Conservation (phyloP, 2,113 vertebrate species). For the Riparia riparia region DNA sequence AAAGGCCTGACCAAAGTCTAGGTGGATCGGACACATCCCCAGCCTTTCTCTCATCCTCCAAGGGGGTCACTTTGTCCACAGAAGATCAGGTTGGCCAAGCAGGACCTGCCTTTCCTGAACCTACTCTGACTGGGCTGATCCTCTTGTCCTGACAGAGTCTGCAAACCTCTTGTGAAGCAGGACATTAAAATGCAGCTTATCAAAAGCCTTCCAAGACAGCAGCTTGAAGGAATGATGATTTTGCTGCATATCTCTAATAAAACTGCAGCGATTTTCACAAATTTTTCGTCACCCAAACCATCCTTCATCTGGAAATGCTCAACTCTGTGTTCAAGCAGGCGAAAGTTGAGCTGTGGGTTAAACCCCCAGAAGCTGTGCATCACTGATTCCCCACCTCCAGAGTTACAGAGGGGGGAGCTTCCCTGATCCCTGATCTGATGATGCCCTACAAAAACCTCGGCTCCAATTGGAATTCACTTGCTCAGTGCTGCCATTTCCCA, state of each 20-base stretch:
- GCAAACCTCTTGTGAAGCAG: background rate
- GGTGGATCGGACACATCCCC: background rate
- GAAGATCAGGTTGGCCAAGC: background rate
- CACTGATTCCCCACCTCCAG: background rate
- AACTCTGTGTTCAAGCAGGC: background rate
- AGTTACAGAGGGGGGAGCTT: background rate
- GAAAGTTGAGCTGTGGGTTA: background rate
- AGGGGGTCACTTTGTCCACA: background rate
- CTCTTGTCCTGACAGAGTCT: background rate
- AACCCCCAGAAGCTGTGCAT: background rate
- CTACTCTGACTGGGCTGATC: background rate
- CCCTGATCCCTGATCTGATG: background rate
- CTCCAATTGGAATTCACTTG: background rate
- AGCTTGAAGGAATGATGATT: background rate
- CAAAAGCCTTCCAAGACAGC: background rate
- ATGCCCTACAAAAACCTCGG: conserved; percentile 6
- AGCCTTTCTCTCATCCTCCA: background rate
- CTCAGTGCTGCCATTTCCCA: background rate
- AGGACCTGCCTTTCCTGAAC: background rate
- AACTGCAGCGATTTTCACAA: background rate
- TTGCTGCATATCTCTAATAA: background rate
- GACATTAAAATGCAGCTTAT: background rate
- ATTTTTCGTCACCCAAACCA: background rate
- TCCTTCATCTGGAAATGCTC: background rate
- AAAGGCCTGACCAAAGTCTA: background rate